Base-by-base conservation (phyloP, 30 jellyfish, hydroid and myxozoan genomes). In the Chrysaora quinquecirrha region DNA sequence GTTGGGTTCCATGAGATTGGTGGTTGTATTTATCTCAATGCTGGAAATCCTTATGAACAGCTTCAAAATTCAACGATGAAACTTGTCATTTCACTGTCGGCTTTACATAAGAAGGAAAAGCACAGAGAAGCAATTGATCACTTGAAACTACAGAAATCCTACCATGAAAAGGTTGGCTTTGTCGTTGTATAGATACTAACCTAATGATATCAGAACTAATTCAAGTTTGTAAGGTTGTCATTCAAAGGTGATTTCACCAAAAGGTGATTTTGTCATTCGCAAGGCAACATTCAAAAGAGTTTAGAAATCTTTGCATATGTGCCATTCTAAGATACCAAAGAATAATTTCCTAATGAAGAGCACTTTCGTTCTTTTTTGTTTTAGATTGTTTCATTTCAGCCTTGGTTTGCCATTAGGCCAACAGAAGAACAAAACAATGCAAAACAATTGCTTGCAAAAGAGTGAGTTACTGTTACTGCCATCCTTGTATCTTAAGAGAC, bases 331-430 rank as follows among this genome's bases (percentile, higher is more conserved):
- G n/a, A n/a, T n/a, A n/a, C n/a, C n/a, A n/a, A n/a, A n/a, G n/a
- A n/a, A n/a, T n/a, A n/a, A n/a, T n/a, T n/a, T n/a, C n/a, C n/a
- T n/a, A n/a, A n/a, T n/a, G n/a, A n/a, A n/a, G n/a, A n/a, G n/a
- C n/a, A n/a, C n/a, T n/a, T n/a, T n/a, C n/a, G n/a, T n/a, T n/a
- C n/a, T 19, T 52, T 21, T 54, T 19, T 1, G 27, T 28, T 30
- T 25, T 48, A 80, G 90, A 6, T 80, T 1, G n/a, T 48, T 63
- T 33, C 56, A 23, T 52, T 50, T 25, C 18, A 24, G 2, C 83
- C 90, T 22, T 80, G 90, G 90, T 27, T 65, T 35, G 50, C 74
- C 1, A 20, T 34, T 29, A 65, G 29, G 23, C 71, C 83, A 66
- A 80, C 73, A 0, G 48, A 63, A 65, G 69, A 65, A 10, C 76